Evolutionary conservation across 2,113 vertebrate genomes (phyloP), one percentile per base, ranked within the genome.

Genomic region (Cavia aperea): DNA sequence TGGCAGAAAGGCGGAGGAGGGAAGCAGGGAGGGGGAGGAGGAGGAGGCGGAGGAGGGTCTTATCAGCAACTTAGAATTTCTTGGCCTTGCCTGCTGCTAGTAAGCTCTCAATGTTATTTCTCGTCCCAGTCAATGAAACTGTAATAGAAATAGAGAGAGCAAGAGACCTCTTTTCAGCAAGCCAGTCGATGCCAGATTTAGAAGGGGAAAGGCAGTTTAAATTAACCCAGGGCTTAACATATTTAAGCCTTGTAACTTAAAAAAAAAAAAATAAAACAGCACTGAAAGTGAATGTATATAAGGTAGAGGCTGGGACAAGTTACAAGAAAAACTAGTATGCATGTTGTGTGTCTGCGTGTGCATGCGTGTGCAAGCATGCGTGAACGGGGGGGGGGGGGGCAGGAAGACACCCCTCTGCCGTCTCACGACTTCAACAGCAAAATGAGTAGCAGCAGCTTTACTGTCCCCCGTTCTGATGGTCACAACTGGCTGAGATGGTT

Each of bases 401-500:
- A 84, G 43, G 83, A 91, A 39, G 87, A 87, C 31, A 65, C n/a
- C 49, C 43, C 65, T 78, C 77, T 89, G 77, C 79, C 83, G 65
- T 63, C 84, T 63, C 54, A 39, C 81, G 92, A 94, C 89, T 0
- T 12, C 87, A 81, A 87, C 89, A 94, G 90, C 91, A 96, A 96
- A 6, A 46, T 97, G 96, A 96, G 93, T 94, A 95, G 95, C 96
- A 91, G 95, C 94, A 93, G 91, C 94, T 89, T 95, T 90, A 88
- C 89, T 87, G 95, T 93, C 95, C 62, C 96, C 96, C 89, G 81
- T 86, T 95, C 97, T 94, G 96, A 96, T 84, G 96, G 95, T 96
- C 96, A 96, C 96, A 82, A 96, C 75, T 0, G 63, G 95, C 95
- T 97, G 91, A 68, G 60, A 92, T 94, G 96, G 94, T 92, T 93